Base-by-base conservation (phyloP, 2,113 vertebrate species). In the Apeltes quadracus region DNA sequence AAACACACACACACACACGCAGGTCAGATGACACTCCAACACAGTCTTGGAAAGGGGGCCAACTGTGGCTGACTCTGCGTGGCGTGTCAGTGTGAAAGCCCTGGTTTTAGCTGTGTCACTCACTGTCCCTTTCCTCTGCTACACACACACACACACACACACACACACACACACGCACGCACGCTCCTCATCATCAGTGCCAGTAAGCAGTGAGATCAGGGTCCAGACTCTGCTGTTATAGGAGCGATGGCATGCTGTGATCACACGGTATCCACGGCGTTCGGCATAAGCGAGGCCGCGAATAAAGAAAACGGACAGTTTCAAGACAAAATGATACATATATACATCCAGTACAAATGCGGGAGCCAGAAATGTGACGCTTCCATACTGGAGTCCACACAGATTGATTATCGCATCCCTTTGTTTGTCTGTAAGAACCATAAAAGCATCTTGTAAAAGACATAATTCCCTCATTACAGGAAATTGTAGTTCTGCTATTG, bases 231-330 rank as follows among this genome's bases (percentile, higher is more conserved):
- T 71, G 84, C 89, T 92, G 78, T 89, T 92, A 84, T 76, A 83
- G 92, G 79, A 72, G 82, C 62, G 59, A 66, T 71, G 94, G 95
- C 91, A 95, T 61, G 92, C 29, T 61, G 75, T 36, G 43, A 78
- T 64, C 90, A 79, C 77, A 78, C 29, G 29, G 2, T 29, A 29
- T 29, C 29, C 65, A 2, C 67, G 61, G 68, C 23, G 59, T 55
- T 69, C 73, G 32, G 76, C 57, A 69, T 54, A 69, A 66, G 39
- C 59, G 69, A 72, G 81, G 77, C 65, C 50, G 73, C 56, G 72
- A 59, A 56, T 48, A 56, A 32, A 41, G 38, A 41, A 29, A 36
- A 43, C 20, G 14, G 57, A 44, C 44, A 54, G 46, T 69, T 77
- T 69, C 9, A 23, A 55, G 34, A 41, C 34, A 64, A 68, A 75